Evolutionary conservation across 2,888 invertebrate genomes (phyloP).

Genomic region (Aleiodes alternator): DNA sequence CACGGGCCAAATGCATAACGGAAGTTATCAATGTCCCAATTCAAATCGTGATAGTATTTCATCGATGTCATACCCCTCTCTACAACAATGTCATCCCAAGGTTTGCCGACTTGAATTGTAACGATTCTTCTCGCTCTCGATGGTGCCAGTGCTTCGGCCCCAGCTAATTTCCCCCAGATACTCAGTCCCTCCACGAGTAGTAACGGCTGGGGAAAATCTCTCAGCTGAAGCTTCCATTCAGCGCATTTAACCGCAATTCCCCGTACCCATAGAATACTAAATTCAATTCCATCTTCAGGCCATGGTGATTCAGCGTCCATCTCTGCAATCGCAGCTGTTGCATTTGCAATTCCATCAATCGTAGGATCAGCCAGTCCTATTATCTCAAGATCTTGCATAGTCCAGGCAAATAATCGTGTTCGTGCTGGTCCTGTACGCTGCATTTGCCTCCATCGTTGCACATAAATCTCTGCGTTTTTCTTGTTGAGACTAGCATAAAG

Average conservation of each 20-base stretch:
- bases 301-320: conserved; percentile 94
- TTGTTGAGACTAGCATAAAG: conserved; percentile 90
- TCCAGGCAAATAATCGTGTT: conserved; percentile 91
- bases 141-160: conserved; percentile 91
- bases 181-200: conserved; percentile 89
- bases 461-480: conserved; percentile 96
- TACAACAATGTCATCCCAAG: conserved; percentile 89
- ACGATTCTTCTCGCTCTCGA: conserved; percentile 87
- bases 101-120: conserved; percentile 87
- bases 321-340: conserved; percentile 83
- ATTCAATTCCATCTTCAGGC: conserved; percentile 93
- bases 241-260: conserved; percentile 87
- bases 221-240: conserved; percentile 91
- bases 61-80: conserved; percentile 95
- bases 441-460: conserved; percentile 89
- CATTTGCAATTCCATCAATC: conserved; percentile 88
- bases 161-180: conserved; percentile 92
- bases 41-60: conserved; percentile 98
- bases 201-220: conserved; percentile 97
- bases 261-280: conserved; percentile 95
- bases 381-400: conserved; percentile 84
- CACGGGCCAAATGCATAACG: conserved; percentile 98
- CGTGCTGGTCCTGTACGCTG: conserved; percentile 80
- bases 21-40: conserved; percentile 92
- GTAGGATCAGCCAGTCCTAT: conserved; percentile 90